Conservation (phyloP, 1,140 invertebrate genomes). For the Pseudomyrmex flavicornis region DNA sequence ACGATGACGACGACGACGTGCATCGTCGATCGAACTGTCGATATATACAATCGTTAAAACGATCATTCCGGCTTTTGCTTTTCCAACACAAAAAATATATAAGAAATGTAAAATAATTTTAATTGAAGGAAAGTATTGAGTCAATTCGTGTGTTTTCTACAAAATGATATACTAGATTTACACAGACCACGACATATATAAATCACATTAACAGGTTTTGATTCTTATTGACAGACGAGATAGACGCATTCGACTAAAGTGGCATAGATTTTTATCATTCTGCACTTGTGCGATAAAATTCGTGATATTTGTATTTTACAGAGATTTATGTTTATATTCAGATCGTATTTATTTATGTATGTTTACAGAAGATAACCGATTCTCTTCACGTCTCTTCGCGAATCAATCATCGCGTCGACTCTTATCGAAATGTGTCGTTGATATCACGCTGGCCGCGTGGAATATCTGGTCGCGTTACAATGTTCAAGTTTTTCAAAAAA, state of each 20-base stretch:
- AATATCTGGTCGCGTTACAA: neutral
- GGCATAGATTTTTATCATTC: slow-evolving; percentile 1
- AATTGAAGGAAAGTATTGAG: too few relatives aligned
- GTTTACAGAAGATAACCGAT: neutral
- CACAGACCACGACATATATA: too few relatives aligned
- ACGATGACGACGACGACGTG: neutral
- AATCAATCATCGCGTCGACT: slow-evolving; percentile 1
- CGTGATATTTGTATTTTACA: slow-evolving; percentile 21
- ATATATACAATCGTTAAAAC: neutral
- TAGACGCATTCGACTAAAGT: neutral
- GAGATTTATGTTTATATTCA: neutral
- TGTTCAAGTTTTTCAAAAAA: neutral
- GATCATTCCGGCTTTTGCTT: neutral
- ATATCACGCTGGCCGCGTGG: slow-evolving; percentile 3
- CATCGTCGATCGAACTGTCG: slow-evolving; percentile 7
- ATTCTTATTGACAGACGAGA: too few relatives aligned
- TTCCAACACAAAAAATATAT: neutral
- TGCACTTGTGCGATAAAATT: neutral
- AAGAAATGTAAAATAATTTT: neutral
- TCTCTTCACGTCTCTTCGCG: slow-evolving; percentile 1
- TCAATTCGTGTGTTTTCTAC: too few relatives aligned
- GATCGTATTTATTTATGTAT: neutral
- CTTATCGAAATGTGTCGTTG: neutral
- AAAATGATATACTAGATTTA: too few relatives aligned
- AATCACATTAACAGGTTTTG: too few relatives aligned